Base-by-base conservation (phyloP, 2,113 vertebrate species). In the Pygoscelis adeliae region DNA sequence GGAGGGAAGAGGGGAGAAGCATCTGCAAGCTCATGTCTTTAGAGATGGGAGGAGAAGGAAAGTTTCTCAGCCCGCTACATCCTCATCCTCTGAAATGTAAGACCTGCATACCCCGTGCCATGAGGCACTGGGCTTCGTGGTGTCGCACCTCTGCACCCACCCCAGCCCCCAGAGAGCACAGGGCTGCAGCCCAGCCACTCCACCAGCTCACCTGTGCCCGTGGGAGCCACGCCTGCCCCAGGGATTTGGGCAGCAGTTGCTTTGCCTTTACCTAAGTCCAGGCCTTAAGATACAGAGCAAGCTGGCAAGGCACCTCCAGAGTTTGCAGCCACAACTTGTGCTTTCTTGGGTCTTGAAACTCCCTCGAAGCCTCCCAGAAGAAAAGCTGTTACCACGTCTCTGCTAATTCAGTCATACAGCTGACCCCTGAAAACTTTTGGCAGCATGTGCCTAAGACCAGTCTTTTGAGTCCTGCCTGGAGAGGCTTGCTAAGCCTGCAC, bases 91-190 rank as follows among this genome's bases (percentile, higher is more conserved):
- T 72, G 40, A 59, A 69, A 67, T 59, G 34, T 16, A 23, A 1
- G 1, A 27, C 38, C 85, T 49, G 30, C 8, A 23, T 27, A 53
- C 4, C 6, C 25, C 2, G 2, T 40, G 27, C 26, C 30, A 62
- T 0, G 2, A 38, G 58, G 34, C 3, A 5, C 30, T 71, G 56
- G 61, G 47, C 55, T 80, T 56, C 62, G 26, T 8, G 3, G 42
- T 27, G 21, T 56, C 3, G 0, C 40, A 47, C 3, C 26, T 52
- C 70, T 13, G 1, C 2, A 5, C 21, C 53, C 44, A 73, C 8
- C 25, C 6, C 3, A 5, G 52, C 17, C 30, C 18, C 29, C 21
- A 56, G 47, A 83, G 44, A 70, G 50, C 13, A 9, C 3, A 3
- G 6, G 32, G 65, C 61, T 83, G 61, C 44, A 38, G 46, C 19